Percentiles rank a stretch among this genome's conserved stretches.
These are phyloP conservation scores for Eumaeus atala DNA, from an alignment of 1,140 invertebrate species.

Conservation along the genomic window DNA sequence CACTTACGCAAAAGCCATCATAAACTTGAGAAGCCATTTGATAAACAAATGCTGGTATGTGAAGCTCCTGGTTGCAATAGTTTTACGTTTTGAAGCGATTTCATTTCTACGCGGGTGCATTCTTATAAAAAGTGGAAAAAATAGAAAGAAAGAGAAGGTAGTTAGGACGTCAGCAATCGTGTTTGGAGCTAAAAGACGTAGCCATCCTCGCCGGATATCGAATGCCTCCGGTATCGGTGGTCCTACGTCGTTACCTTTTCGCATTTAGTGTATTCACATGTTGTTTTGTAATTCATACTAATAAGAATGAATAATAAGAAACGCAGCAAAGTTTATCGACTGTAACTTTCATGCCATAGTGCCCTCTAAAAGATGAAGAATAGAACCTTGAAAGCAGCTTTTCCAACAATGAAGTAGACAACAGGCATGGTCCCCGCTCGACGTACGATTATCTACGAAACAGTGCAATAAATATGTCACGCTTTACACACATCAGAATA, in stretches of 20 bases:
- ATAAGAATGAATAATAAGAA: conserved; percentile 69
- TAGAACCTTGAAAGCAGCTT: conserved; percentile 73
- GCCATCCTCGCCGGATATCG: conserved; percentile 53
- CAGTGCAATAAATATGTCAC: conserved; percentile 65
- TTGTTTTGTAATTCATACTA: conserved; percentile 60
- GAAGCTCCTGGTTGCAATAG: conserved; percentile 59
- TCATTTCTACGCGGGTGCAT: conserved; percentile 66
- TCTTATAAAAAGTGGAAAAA: conserved; percentile 68
- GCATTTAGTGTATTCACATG: conserved; percentile 68
- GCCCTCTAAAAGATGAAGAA: conserved; percentile 71
- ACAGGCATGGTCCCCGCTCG: conserved; percentile 69
- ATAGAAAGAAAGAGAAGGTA: conserved; percentile 66
- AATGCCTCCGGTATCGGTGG: conserved; percentile 50
- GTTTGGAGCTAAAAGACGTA: conserved; percentile 60
- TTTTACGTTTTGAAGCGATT: conserved; percentile 57
- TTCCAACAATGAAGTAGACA: conserved; percentile 74
- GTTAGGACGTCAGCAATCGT: conserved; percentile 63
- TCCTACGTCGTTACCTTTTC: conserved; percentile 52
- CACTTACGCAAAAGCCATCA: conserved; percentile 63
- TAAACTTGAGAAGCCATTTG: conserved; percentile 51
- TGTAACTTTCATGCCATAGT: conserved; percentile 72
- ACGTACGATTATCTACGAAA: conserved; percentile 71
- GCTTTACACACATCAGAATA: conserved; percentile 54
- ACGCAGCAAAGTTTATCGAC: conserved; percentile 71
- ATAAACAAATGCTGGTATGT: conserved; percentile 37